A percentile compares a stretch with the other conserved stretches of the same genome.
Conservation (phyloP, 2,888 invertebrate genomes). For the Adelphocoris suturalis region DNA sequence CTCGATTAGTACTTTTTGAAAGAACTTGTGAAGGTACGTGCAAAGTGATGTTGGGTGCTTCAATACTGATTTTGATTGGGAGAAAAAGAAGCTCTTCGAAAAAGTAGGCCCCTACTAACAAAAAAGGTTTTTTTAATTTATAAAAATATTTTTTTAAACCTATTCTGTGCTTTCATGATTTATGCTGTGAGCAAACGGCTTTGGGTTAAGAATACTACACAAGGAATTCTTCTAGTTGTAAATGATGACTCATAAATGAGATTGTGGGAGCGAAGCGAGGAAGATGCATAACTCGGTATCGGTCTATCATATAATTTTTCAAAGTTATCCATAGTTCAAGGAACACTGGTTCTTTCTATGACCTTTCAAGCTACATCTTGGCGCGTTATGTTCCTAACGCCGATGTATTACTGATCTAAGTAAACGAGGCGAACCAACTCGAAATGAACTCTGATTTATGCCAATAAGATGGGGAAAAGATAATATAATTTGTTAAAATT, state of each 20-base stretch:
- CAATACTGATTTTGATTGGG: too few relatives aligned
- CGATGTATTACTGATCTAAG: not conserved
- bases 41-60: too few relatives aligned
- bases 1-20: too few relatives aligned
- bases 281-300: not conserved
- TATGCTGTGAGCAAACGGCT: too few relatives aligned
- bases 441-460: not conserved
- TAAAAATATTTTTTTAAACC: too few relatives aligned
- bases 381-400: not conserved
- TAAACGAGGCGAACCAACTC: not conserved
- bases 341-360: conserved; percentile 29
- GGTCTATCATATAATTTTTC: not conserved
- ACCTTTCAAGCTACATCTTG: not conserved
- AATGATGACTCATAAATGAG: not conserved
- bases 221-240: not conserved
- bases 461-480: not conserved
- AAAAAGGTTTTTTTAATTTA: too few relatives aligned
- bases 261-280: not conserved
- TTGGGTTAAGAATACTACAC: too few relatives aligned
- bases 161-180: too few relatives aligned
- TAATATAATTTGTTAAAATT: too few relatives aligned
- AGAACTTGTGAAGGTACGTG: too few relatives aligned
- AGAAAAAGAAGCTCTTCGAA: too few relatives aligned
- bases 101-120: too few relatives aligned
- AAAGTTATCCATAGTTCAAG: conserved; percentile 4